Percentiles rank a stretch among this genome's conserved stretches.
Conservation (phyloP, 2,888 invertebrate genomes). For the Drosophila mettleri region DNA sequence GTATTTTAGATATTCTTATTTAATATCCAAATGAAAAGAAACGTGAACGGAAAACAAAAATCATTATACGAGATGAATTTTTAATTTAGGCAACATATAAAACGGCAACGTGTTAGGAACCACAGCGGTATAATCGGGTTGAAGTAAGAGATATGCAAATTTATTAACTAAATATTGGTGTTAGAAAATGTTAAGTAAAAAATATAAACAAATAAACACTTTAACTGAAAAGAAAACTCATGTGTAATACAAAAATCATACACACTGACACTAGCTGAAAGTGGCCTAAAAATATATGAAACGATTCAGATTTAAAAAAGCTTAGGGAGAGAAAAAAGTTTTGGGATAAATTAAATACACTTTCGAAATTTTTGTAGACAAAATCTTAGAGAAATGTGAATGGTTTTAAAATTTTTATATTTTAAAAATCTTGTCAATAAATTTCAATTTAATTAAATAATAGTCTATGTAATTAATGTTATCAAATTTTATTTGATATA, state of each 20-base stretch:
- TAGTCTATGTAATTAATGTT: neutral
- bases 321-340: neutral
- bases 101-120: constrained; percentile 42
- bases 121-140: constrained; percentile 47
- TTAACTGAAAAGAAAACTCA: constrained; percentile 25
- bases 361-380: neutral
- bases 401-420: neutral
- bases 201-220: neutral
- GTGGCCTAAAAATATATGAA: neutral
- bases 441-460: neutral
- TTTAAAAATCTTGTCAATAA: neutral
- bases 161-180: constrained; percentile 70
- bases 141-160: constrained; percentile 44
- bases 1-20: constrained; percentile 91
- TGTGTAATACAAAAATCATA: constrained; percentile 14
- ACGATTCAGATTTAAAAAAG: neutral
- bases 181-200: constrained; percentile 65
- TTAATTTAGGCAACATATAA: constrained; percentile 62
- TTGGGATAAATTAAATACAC: neutral
- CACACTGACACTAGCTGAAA: constrained; percentile 38
- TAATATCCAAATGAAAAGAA: constrained; percentile 86
- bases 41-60: constrained; percentile 52
- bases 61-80: constrained; percentile 59
- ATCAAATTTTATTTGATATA: neutral
- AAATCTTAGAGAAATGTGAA: too few species aligned